A percentile compares a stretch with the other conserved stretches of the same genome.
phyloP scores from a whole-genome alignment of 2,888 invertebrate species.

The Agriotes lineatus region DNA sequence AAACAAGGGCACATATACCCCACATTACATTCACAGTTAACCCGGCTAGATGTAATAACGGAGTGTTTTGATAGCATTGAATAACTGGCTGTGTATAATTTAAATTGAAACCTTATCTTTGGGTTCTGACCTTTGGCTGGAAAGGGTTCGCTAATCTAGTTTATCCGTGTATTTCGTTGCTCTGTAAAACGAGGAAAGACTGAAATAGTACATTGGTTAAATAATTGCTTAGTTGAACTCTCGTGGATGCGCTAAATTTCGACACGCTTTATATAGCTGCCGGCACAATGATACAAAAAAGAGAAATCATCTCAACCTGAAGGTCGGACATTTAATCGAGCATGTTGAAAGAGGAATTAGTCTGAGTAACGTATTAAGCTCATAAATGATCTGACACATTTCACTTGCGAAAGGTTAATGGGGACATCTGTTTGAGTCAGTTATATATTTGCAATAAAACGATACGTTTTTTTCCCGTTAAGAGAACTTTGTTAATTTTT shows the following conservation, averaged over 20 bases:
- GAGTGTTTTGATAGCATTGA: slow-evolving; percentile 48
- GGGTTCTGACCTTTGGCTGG: slow-evolving; percentile 56
- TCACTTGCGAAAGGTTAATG: too few relatives aligned
- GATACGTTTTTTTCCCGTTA: too few relatives aligned
- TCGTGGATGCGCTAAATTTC: too few relatives aligned
- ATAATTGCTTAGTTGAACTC: slow-evolving; percentile 5
- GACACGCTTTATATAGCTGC: too few relatives aligned
- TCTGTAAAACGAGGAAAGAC: slow-evolving; percentile 25
- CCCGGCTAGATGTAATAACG: slow-evolving; percentile 28
- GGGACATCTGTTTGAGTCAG: too few relatives aligned
- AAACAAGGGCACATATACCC: background rate
- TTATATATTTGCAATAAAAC: too few relatives aligned
- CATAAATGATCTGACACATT: too few relatives aligned
- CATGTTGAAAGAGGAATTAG: background rate
- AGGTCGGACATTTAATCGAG: background rate
- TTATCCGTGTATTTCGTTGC: slow-evolving; percentile 47
- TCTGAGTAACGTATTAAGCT: background rate
- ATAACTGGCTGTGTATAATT: slow-evolving; percentile 56
- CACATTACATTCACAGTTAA: slow-evolving; percentile 21
- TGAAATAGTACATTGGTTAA: slow-evolving; percentile 12
- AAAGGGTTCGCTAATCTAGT: slow-evolving; percentile 55
- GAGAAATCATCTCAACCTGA: too few relatives aligned
- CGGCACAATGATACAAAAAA: too few relatives aligned
- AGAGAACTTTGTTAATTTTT: too few relatives aligned
- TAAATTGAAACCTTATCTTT: slow-evolving; percentile 61